Percentiles rank a stretch among this genome's conserved stretches.
These are phyloP conservation scores for Chiridota heheva DNA, from an alignment of 35 echinoderm and acorn worm species.

Conservation along the genomic window DNA sequence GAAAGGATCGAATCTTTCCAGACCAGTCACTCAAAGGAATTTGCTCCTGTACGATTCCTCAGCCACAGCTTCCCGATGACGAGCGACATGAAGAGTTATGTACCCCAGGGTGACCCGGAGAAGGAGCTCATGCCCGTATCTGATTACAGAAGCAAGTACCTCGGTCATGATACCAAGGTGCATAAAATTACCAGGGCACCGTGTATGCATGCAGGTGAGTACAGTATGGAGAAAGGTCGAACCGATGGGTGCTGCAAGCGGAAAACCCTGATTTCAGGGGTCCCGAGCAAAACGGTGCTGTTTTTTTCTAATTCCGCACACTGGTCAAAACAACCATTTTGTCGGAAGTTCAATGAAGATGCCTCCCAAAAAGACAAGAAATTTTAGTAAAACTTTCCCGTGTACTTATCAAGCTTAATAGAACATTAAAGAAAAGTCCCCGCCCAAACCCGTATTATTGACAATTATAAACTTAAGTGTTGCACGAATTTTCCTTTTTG, in stretches of 20 bases:
- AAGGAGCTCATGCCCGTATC: slow-evolving; percentile 85
- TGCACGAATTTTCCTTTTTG: no score
- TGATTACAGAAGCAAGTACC: slow-evolving; percentile 78
- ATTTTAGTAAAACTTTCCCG: no score
- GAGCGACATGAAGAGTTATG: slow-evolving; percentile 88
- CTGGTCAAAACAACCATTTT: no score
- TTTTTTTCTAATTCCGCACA: background rate
- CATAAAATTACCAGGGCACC: slow-evolving; percentile 65
- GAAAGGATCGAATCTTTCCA: slow-evolving; percentile 84
- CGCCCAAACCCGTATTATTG: no score
- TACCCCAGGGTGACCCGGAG: slow-evolving; percentile 85
- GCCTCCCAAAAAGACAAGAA: no score
- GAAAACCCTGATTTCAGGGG: no score
- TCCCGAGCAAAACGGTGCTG: background rate
- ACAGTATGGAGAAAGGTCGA: no score
- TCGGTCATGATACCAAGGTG: slow-evolving; percentile 72
- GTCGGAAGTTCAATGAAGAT: background rate
- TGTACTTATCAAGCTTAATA: no score
- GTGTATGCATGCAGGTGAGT: slow-evolving; percentile 90
- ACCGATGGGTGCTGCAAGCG: no score
- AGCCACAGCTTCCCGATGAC: slow-evolving; percentile 69
- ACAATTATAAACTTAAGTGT: no score
- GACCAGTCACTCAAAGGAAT: slow-evolving; percentile 79
- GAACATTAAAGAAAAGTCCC: no score
- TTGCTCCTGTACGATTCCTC: slow-evolving; percentile 41